Evolutionary conservation across 2,888 invertebrate genomes (phyloP).

Genomic region (Stenodera caucasica): DNA sequence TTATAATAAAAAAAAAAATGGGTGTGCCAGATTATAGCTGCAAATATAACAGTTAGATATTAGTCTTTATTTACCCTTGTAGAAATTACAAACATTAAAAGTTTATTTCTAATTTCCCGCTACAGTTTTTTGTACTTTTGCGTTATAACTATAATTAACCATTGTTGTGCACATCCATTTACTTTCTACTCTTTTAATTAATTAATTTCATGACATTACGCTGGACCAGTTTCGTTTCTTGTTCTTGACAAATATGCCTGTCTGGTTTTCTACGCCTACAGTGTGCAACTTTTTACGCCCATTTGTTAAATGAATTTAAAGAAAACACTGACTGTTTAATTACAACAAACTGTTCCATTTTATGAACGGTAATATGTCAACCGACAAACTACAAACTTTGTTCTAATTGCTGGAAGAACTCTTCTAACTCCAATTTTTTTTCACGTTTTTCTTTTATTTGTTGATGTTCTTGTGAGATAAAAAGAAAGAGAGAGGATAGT

Average conservation of each 20-base stretch:
- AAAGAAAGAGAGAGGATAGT: background rate
- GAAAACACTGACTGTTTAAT: slow-evolving; percentile 39
- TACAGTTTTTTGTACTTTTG: slow-evolving; percentile 41
- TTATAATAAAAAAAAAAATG: slow-evolving; percentile 2
- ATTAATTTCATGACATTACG: slow-evolving; percentile 46
- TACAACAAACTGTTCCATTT: slow-evolving; percentile 32
- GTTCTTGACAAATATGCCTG: slow-evolving; percentile 38
- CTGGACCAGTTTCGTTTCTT: slow-evolving; percentile 37
- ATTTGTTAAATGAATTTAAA: slow-evolving; percentile 36
- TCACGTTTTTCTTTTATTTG: background rate
- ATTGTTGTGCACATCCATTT: slow-evolving; percentile 38
- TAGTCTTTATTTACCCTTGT: slow-evolving; percentile 44
- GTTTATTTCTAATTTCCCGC: slow-evolving; percentile 48
- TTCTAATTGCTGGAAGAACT: slow-evolving; percentile 18
- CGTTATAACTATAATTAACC: slow-evolving; percentile 37
- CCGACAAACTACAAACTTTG: slow-evolving; percentile 20
- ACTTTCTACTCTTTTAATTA: slow-evolving; percentile 39
- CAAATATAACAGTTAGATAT: slow-evolving; percentile 23
- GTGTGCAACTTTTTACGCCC: slow-evolving; percentile 32
- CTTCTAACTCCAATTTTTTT: background rate
- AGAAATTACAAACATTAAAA: slow-evolving; percentile 47
- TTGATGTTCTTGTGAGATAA: background rate
- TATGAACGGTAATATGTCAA: slow-evolving; percentile 26
- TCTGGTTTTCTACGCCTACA: slow-evolving; percentile 32
- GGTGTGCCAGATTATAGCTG: background rate